Conservation (phyloP, 2,113 vertebrate species). For the Elaphurus davidianus region DNA sequence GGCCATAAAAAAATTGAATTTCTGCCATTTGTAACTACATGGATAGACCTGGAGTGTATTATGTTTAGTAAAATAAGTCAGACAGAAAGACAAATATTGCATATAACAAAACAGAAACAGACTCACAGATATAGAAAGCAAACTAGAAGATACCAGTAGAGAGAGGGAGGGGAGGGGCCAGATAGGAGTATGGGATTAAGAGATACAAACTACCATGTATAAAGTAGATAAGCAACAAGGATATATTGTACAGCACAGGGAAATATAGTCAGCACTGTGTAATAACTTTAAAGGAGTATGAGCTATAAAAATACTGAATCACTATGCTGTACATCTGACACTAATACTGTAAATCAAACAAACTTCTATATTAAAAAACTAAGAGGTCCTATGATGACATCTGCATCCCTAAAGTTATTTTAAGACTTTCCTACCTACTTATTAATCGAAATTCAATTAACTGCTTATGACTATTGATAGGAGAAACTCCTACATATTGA, state of each 20-base stretch:
- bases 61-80: neutral
- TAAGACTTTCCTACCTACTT: conserved; percentile 69
- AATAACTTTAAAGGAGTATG: neutral
- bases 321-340: neutral
- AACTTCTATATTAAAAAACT: neutral
- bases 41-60: neutral
- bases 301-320: neutral
- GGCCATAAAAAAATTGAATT: neutral
- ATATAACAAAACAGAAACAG: neutral
- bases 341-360: neutral
- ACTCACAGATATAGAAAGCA: neutral
- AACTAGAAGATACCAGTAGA: neutral
- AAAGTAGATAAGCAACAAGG: neutral
- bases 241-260: neutral
- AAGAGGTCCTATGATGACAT: conserved; percentile 56
- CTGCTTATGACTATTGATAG: neutral
- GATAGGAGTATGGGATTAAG: neutral
- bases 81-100: neutral
- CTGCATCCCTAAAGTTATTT: conserved; percentile 75
- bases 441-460: conserved; percentile 67
- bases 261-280: neutral
- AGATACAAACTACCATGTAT: neutral
- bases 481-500: neutral
- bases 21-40: neutral
- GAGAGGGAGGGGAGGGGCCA: neutral